Evolutionary conservation across 2,113 vertebrate species (phyloP), one percentile per base, ranked within the genome.

Genomic region (Taurulus bubalis): DNA sequence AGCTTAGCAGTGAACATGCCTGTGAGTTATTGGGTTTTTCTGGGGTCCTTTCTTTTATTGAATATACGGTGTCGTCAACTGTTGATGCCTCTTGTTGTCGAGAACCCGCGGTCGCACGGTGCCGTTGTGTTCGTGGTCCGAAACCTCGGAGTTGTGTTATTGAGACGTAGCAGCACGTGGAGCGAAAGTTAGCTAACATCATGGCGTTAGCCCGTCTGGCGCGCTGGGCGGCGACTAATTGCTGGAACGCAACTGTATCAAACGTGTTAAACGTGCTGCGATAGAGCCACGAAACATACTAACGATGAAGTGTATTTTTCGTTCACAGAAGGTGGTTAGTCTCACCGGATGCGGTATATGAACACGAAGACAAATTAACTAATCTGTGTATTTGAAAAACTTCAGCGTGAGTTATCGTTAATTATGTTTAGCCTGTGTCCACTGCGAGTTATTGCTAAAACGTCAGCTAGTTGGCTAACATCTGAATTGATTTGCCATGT

Each of bases 1-100:
- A 67, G 9, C 10, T 16, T 26, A 71, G 26, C 65, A 2, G 47
- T 65, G 40, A 92, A 85, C 45, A 92, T 92, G 87, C 82, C 90
- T 79, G 89, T 91, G 85, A 92, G 90, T 89, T 26, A 14, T 51
- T 10, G 20, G 12, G 8, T 59, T 67, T 53, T 38, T 47, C 26
- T n/a, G 0, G 9, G 2, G 0, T 62, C 0, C 20, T 70, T 34
- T 49, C 0, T 59, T 65, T 53, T 4, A 20, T 15, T 24, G 12
- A 3, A 16, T 10, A 1, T 40, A 22, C 56, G 9, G 8, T 18
- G 66, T 22, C 70, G 49, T 69, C 30, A 70, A 2, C n/a, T 82
- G 8, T 65, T 8, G 0, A 8, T 32, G 63, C 3, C 47, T 49
- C 1, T n/a, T 34, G 6, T 15, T 12, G 2, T 28, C 34, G 24